Conservation (phyloP, 2,888 invertebrate genomes). For the Zygothrica quintamaculata region DNA sequence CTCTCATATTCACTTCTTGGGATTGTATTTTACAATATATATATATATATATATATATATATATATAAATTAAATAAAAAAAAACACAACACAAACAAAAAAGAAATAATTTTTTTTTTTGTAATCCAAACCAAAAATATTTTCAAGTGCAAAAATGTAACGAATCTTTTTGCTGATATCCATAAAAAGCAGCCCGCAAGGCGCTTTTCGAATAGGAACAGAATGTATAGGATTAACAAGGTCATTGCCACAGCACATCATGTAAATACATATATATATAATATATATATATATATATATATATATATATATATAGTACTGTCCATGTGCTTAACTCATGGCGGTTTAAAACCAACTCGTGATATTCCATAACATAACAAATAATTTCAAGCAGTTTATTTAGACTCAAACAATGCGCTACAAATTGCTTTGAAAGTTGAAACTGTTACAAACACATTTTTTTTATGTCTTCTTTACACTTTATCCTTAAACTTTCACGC, state of each 20-base stretch:
- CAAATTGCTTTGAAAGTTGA: not conserved
- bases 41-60: too few species aligned
- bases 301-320: too few species aligned
- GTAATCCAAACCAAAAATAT: slow-evolving; percentile 38
- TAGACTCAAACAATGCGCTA: slow-evolving; percentile 7
- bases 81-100: not conserved
- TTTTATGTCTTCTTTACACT: slow-evolving; percentile 7
- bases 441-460: too few species aligned
- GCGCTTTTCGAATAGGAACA: not conserved
- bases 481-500: not conserved
- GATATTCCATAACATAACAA: slow-evolving; percentile 2
- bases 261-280: slow-evolving; percentile 22
- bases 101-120: slow-evolving; percentile 12
- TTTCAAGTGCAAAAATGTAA: slow-evolving; percentile 40
- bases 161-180: slow-evolving; percentile 42
- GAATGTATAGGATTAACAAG: slow-evolving; percentile 10
- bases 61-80: not conserved
- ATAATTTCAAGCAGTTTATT: not conserved
- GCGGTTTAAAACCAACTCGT: slow-evolving; percentile 37
- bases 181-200: not conserved
- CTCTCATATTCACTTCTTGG: slow-evolving; percentile 46
- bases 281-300: too few species aligned
- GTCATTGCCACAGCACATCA: slow-evolving; percentile 37
- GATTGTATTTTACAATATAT: slow-evolving; percentile 22
- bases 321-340: slow-evolving; percentile 16